Conservation (phyloP, 2,888 invertebrate species). For the Brachypalpus laphriformis region DNA sequence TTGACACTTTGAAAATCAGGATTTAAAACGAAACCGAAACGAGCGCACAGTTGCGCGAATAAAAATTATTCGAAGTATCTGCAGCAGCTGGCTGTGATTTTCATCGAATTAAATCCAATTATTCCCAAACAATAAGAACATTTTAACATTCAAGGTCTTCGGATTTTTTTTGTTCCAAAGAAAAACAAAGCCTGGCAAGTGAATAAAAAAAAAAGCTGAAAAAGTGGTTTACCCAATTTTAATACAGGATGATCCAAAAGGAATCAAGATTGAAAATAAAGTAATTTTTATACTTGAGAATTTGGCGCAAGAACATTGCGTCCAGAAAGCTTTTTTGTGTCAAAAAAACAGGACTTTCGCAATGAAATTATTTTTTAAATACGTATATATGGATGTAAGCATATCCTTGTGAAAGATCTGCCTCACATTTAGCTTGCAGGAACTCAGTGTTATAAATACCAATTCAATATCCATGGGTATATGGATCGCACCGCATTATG, state of each 20-base stretch:
- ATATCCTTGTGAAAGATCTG: no score
- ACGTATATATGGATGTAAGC: no score
- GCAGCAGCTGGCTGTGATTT: conserved; percentile 54
- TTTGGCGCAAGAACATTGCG: no score
- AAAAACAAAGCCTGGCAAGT: not conserved
- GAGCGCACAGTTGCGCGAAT: conserved; percentile 17
- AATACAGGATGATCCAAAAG: not conserved
- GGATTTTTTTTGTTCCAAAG: not conserved
- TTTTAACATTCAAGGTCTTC: conserved; percentile 25
- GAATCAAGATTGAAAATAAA: no score
- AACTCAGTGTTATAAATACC: no score
- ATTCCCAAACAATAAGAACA: conserved; percentile 38
- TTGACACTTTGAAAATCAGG: conserved; percentile 31
- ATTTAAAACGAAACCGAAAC: not conserved
- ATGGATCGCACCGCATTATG: no score
- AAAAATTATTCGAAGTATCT: conserved; percentile 65
- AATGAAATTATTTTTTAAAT: no score
- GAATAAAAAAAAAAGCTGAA: not conserved
- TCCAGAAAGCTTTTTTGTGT: no score
- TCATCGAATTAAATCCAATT: conserved; percentile 67
- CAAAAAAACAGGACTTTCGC: no score
- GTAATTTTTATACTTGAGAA: no score
- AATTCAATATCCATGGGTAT: no score
- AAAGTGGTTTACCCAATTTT: not conserved
- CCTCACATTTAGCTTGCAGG: no score